These are phyloP conservation scores for Diplolepis rosae DNA, from an alignment of 2,888 invertebrate species.

Conservation along the genomic window DNA sequence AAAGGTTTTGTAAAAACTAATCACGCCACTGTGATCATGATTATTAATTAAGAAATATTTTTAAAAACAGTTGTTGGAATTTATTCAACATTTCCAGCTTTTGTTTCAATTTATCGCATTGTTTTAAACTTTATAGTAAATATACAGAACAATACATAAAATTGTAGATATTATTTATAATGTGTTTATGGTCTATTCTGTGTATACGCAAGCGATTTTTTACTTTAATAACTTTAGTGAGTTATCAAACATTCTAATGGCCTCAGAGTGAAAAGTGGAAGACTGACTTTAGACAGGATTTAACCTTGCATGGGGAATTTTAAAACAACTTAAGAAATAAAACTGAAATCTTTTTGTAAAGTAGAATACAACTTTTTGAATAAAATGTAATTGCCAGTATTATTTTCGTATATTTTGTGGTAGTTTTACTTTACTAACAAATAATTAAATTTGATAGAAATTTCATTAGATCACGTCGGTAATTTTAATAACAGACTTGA, in stretches of 20 bases:
- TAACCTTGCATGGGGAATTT: background rate
- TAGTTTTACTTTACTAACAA: background rate
- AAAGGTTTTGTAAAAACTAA: background rate
- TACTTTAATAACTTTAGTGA: background rate
- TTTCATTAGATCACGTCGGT: too few relatives aligned
- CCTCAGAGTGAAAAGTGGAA: constrained; percentile 19
- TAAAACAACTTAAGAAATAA: background rate
- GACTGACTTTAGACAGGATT: background rate
- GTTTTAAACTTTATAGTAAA: background rate
- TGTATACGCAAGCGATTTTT: background rate
- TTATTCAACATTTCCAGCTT: background rate
- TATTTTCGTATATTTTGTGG: background rate
- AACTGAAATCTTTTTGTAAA: background rate
- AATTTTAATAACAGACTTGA: too few relatives aligned
- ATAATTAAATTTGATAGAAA: background rate
- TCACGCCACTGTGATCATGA: background rate
- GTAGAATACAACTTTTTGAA: background rate
- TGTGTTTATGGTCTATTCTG: background rate
- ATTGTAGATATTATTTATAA: background rate
- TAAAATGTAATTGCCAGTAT: background rate
- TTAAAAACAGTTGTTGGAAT: background rate
- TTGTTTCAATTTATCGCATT: background rate
- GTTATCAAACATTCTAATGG: constrained; percentile 14
- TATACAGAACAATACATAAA: background rate
- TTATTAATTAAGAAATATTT: background rate